Base-by-base conservation (phyloP, 2,113 vertebrate species). In the Phylloscopus trochilus region DNA sequence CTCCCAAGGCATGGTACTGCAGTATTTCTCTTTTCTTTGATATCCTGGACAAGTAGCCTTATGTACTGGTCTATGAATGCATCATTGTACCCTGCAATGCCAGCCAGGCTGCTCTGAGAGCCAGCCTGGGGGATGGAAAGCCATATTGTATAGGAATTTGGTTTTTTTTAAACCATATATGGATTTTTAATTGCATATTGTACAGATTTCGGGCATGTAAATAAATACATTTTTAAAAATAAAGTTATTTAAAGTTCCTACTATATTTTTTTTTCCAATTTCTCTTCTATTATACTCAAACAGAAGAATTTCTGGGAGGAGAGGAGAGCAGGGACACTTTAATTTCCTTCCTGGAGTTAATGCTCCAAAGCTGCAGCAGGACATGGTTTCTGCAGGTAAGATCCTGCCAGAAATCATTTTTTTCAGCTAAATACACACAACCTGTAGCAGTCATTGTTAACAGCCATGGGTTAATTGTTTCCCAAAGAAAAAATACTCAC, bases 241-340 rank as follows among this genome's bases (percentile, higher is more conserved):
- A 92, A 97, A 92, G 13, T 85, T 96, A 97, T 97, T 97, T 96
- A 94, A 96, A 94, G 80, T 93, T 93, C 72, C 73, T 95, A 93
- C 39, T 60, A n/a, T 28, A 11, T 35, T 63, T 87, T 76, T 76
- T 82, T 91, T 90, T 41, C 74, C 30, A 39, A 27, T 91, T 92
- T 93, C 44, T 92, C 44, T 78, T 94, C 7, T 89, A 3, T 79
- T 52, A 11, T 33, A 49, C 23, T 53, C 22, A 23, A 72, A 51
- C 22, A 58, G 69, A 78, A 89, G 43, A 59, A 63, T 39, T 83
- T 63, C 66, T 79, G 49, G 27, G n/a, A 77, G 33, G 73, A 80
- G 49, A 46, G 74, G 33, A 10, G 30, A 55, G 20, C 43, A 60
- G 72, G 72, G 41, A 23, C 10, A 27, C 31, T 86, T 75, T 23